Percentiles rank a stretch among this genome's conserved stretches.
These are phyloP conservation scores for Drosophila sturtevanti DNA, from an alignment of 1,140 invertebrate species.

Conservation along the genomic window DNA sequence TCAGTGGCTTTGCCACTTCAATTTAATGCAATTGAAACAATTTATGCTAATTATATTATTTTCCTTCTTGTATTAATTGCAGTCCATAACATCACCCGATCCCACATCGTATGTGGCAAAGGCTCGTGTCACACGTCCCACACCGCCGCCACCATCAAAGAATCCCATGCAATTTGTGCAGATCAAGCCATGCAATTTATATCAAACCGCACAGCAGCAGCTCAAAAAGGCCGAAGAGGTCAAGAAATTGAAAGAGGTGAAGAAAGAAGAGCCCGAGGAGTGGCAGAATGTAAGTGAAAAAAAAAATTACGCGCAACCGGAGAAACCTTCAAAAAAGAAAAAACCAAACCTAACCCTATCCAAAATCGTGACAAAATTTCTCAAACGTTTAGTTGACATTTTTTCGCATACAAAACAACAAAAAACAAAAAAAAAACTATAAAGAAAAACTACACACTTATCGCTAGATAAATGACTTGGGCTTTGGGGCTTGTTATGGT, in stretches of 20 bases:
- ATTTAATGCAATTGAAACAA: constrained; percentile 51
- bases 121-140: constrained; percentile 84
- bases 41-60: constrained; percentile 65
- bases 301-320: background rate
- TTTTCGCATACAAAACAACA: constrained; percentile 16
- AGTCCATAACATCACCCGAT: constrained; percentile 78
- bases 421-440: background rate
- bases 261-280: constrained; percentile 92
- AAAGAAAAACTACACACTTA: constrained; percentile 13
- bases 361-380: constrained; percentile 69
- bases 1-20: background rate
- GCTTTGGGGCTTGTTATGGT: constrained; percentile 42
- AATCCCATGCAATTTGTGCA: constrained; percentile 96
- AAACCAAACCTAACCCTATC: background rate
- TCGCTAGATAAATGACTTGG: constrained; percentile 43
- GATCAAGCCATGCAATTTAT: constrained; percentile 92
- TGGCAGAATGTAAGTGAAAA: constrained; percentile 97
- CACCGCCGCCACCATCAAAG: constrained; percentile 89
- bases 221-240: constrained; percentile 92
- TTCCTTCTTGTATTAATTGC: constrained; percentile 49
- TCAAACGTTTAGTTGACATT: constrained; percentile 21
- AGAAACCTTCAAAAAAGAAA: constrained; percentile 20
- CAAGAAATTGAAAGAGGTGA: constrained; percentile 90
- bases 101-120: constrained; percentile 80
- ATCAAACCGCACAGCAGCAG: constrained; percentile 92